Conservation (phyloP, 2,113 vertebrate genomes). For the Mystacornis crossleyi region DNA sequence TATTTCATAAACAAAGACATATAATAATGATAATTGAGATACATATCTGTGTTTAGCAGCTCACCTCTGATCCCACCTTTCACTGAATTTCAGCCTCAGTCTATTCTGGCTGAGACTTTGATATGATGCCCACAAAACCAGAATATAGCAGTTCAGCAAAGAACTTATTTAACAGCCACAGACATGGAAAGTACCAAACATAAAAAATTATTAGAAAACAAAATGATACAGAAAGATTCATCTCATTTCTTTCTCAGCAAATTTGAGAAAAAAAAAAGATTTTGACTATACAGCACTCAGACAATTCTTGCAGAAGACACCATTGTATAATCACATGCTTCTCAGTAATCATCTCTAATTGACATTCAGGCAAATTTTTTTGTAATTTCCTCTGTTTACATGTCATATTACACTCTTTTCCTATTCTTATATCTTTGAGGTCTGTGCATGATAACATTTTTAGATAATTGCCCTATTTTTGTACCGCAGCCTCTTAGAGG, state of each 20-base stretch:
- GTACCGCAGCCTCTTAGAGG: neutral
- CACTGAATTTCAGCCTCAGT: neutral
- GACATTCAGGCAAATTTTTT: neutral
- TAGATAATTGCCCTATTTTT: constrained; percentile 19
- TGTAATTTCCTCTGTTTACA: constrained; percentile 15
- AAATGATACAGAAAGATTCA: neutral
- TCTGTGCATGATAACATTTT: neutral
- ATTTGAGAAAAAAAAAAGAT: neutral
- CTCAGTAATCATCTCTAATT: constrained; percentile 1
- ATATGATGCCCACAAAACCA: neutral
- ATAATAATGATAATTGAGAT: neutral
- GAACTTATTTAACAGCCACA: neutral
- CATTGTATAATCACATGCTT: neutral
- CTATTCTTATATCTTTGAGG: neutral
- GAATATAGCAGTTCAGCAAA: neutral
- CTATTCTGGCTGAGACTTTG: neutral
- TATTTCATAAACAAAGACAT: neutral
- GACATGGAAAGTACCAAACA: neutral
- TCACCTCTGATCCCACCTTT: neutral
- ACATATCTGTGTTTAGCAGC: neutral
- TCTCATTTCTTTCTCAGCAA: neutral
- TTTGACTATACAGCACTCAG: neutral
- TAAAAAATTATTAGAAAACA: neutral
- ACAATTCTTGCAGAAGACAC: neutral
- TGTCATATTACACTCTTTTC: neutral